These are phyloP conservation scores for Octomys mimax DNA, from an alignment of 2,797 vertebrate species.

Conservation along the genomic window DNA sequence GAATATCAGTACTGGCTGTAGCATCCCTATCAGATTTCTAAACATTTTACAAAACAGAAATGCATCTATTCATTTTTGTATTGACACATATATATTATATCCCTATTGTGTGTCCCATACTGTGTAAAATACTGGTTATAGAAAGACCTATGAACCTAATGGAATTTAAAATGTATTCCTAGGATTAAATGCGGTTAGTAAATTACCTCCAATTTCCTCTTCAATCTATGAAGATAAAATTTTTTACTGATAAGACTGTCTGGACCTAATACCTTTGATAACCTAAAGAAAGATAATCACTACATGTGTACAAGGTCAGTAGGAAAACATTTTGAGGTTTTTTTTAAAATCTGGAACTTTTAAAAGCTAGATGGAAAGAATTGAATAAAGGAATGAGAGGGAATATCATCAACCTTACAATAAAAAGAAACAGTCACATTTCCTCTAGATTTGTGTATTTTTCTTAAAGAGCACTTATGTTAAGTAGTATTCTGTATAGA, in stretches of 20 bases:
- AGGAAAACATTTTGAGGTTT: constrained; percentile 29
- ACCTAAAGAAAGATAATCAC: constrained; percentile 39
- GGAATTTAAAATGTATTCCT: not conserved
- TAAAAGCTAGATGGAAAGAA: not conserved
- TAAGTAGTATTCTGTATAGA: not conserved
- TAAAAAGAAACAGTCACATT: not conserved
- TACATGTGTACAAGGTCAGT: not conserved
- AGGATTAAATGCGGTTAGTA: constrained; percentile 9
- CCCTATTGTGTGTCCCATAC: not conserved
- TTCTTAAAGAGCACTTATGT: constrained; percentile 23
- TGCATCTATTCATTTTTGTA: not conserved
- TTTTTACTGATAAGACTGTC: constrained; percentile 6
- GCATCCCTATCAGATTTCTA: not conserved
- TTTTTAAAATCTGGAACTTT: not conserved
- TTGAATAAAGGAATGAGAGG: constrained; percentile 3
- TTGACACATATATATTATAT: constrained; percentile 7
- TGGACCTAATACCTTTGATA: constrained; percentile 38
- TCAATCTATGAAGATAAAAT: constrained; percentile 36
- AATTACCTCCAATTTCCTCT: constrained; percentile 34
- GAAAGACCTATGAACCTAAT: constrained; percentile 38
- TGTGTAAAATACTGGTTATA: not conserved
- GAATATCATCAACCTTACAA: not conserved
- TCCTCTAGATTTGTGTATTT: constrained; percentile 22
- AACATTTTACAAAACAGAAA: constrained; percentile 59
- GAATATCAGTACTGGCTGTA: not conserved